These are phyloP conservation scores for Amphipyra berbera DNA, from an alignment of 2,888 invertebrate genomes.

Conservation along the genomic window DNA sequence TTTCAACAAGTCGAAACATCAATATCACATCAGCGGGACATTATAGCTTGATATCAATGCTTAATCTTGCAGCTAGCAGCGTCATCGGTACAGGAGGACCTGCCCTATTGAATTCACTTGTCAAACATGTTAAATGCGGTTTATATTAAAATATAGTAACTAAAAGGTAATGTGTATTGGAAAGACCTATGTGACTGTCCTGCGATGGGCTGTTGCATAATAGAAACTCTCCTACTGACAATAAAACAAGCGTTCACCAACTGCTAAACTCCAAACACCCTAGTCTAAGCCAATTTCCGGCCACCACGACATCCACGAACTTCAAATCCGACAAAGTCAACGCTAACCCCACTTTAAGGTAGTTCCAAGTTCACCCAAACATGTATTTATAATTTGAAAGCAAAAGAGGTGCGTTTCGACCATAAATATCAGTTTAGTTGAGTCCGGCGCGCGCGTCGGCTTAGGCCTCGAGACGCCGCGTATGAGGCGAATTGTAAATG, in stretches of 20 bases:
- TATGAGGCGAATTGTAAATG: constrained; percentile 83
- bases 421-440: constrained; percentile 84
- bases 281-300: constrained; percentile 36
- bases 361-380: constrained; percentile 55
- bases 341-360: constrained; percentile 59
- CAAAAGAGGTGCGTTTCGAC: constrained; percentile 74
- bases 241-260: not conserved
- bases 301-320: constrained; percentile 23
- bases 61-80: no score
- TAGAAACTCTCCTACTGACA: not conserved
- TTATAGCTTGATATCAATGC: no score
- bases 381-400: constrained; percentile 62
- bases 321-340: constrained; percentile 41
- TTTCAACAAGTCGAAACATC: constrained; percentile 41
- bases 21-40: constrained; percentile 13
- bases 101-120: no score
- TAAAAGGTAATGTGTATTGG: no score
- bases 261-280: constrained; percentile 10
- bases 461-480: constrained; percentile 66
- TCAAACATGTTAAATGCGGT: no score
- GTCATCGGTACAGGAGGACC: no score
- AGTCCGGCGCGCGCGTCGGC: constrained; percentile 60
- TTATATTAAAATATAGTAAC: no score
- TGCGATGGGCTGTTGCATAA: no score
- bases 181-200: no score